Base-by-base conservation (phyloP, 35 echinoderm and acorn worm genomes). In the Anneissia japonica region DNA sequence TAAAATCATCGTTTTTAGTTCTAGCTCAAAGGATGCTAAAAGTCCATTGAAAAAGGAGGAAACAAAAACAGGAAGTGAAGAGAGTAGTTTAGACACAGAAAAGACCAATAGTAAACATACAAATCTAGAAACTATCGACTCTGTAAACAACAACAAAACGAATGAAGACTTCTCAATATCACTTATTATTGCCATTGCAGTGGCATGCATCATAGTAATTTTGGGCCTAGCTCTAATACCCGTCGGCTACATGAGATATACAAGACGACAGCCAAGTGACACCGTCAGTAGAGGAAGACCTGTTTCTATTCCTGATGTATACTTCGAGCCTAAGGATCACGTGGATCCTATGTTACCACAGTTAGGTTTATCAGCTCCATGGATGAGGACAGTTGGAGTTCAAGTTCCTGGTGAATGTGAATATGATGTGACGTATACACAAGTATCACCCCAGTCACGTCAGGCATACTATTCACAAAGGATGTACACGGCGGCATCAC, bases 401-500 rank as follows among this genome's bases (percentile, higher is more conserved):
- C 51, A 64, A 64, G 51, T 64, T 64, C 51, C 51, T 64, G 51
- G 51, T 64, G 51, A 64, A 64, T 64, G 51, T 64, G 51, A 64
- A 64, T 64, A 64, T 64, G 51, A 64, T 64, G 51, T 64, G 9
- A 64, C 51, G 51, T 64, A 64, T 64, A 64, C 51, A 64, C 51
- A 64, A 64, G 51, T 64, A 16, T 19, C 26, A 23, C 40, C 40
- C 4, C 40, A 45, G 40, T 23, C 51, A 64, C 51, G 51, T 16
- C 51, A 64, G 51, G 51, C 26, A 26, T 64, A 64, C 51, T 64
- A 64, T 23, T 16, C 51, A 64, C 51, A 64, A 23, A 9, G 51
- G 51, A 64, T 64, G 51, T 64, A 64, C 51, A 9, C 51, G 26
- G 6, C 5, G 26, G 51, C 51, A 2, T 64, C 51, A 26, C 26